Evolutionary conservation across 2,797 vertebrate genomes (phyloP).

Genomic region (Emydoidea blandingii): DNA sequence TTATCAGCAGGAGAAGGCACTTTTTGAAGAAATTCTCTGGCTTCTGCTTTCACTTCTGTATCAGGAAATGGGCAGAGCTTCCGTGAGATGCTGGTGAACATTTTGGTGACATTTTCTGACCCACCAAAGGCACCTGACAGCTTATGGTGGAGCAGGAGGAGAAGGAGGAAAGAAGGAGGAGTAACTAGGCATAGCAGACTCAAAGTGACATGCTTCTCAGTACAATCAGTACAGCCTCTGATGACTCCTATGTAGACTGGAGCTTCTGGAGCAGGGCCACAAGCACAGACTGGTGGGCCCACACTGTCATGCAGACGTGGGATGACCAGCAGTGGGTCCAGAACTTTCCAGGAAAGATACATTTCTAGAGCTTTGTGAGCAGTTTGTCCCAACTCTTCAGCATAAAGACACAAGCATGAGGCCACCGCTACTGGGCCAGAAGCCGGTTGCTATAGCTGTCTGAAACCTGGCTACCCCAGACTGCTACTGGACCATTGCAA

Average conservation of each 20-base stretch:
- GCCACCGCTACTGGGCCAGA: no score
- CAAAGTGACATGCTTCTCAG: background rate
- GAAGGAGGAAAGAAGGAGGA: background rate
- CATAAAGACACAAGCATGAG: no score
- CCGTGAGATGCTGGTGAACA: background rate
- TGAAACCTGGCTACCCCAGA: no score
- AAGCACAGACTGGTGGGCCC: background rate
- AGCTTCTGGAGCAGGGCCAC: background rate
- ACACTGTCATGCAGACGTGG: no score
- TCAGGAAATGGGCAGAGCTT: background rate
- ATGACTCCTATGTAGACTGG: background rate
- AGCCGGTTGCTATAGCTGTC: no score
- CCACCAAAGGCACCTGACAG: background rate
- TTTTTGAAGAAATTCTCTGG: background rate
- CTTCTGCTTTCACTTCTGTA: background rate
- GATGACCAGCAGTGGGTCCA: no score
- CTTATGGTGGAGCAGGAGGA: background rate
- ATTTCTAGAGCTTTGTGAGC: no score
- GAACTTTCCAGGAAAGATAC: no score
- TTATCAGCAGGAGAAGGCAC: no score
- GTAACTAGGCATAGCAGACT: background rate
- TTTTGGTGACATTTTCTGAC: background rate
- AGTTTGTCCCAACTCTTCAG: no score
- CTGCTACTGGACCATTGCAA: no score
- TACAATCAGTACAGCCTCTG: background rate